These are phyloP conservation scores for Polietes domitor DNA, from an alignment of 2,888 invertebrate species.

Conservation along the genomic window DNA sequence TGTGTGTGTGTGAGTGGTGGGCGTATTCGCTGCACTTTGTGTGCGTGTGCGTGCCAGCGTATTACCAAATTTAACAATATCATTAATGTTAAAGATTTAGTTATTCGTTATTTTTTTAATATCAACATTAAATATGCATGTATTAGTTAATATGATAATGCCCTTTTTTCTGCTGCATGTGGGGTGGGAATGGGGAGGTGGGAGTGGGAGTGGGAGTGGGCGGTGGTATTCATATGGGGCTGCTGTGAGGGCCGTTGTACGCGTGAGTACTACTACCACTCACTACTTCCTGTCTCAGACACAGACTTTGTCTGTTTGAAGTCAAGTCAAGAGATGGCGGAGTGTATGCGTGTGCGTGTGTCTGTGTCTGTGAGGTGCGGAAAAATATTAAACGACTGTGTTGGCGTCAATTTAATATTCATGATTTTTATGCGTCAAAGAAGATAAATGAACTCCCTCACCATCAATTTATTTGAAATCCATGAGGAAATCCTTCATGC, in stretches of 20 bases:
- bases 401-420: slow-evolving; percentile 75
- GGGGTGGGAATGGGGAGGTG: neutral
- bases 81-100: slow-evolving; percentile 47
- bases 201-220: neutral
- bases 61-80: slow-evolving; percentile 33
- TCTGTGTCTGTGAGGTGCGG: neutral
- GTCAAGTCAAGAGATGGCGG: slow-evolving; percentile 16
- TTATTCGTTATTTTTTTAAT: slow-evolving; percentile 44
- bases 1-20: neutral
- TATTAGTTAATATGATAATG: slow-evolving; percentile 51
- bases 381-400: slow-evolving; percentile 31
- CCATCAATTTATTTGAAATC: slow-evolving; percentile 64
- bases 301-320: neutral
- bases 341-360: slow-evolving; percentile 2
- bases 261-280: neutral
- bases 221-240: neutral
- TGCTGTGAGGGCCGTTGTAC: neutral
- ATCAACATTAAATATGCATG: slow-evolving; percentile 47
- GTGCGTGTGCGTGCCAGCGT: neutral
- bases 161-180: neutral
- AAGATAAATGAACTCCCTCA: slow-evolving; percentile 75
- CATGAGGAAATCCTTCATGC: slow-evolving; percentile 58
- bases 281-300: slow-evolving; percentile 10
- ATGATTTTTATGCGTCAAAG: slow-evolving; percentile 78
- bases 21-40: neutral